Conservation (phyloP, 1,140 invertebrate species). For the Trissolcus basalis region DNA sequence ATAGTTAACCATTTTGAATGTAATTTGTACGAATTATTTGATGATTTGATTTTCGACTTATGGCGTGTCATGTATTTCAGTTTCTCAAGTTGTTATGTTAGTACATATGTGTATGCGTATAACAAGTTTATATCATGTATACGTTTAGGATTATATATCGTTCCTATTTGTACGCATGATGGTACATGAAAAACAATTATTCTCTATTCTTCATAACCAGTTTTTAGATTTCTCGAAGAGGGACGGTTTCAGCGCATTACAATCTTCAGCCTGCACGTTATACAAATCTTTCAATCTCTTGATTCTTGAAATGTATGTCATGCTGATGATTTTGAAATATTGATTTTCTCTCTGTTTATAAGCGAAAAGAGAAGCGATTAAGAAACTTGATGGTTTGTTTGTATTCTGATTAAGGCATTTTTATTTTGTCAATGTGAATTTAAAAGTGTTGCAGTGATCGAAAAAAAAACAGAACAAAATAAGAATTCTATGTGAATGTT, state of each 20-base stretch:
- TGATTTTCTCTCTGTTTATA: too few species aligned
- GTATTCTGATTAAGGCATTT: slow-evolving; percentile 4
- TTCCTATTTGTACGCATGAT: slow-evolving; percentile 21
- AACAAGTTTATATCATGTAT: slow-evolving; percentile 14
- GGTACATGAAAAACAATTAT: slow-evolving; percentile 2
- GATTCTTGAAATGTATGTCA: too few species aligned
- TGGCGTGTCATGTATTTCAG: slow-evolving; percentile 35
- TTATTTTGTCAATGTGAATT: slow-evolving; percentile 22
- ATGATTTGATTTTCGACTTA: slow-evolving; percentile 14
- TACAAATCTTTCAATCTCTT: too few species aligned
- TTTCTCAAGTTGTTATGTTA: slow-evolving; percentile 13
- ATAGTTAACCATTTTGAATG: slow-evolving; percentile 35
- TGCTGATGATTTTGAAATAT: too few species aligned
- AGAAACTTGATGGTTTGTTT: not conserved
- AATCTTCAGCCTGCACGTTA: too few species aligned
- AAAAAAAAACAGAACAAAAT: not conserved
- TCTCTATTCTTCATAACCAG: slow-evolving; percentile 22
- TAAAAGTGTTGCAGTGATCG: slow-evolving; percentile 23
- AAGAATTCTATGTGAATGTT: not conserved
- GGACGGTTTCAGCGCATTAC: slow-evolving; percentile 22
- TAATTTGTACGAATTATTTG: slow-evolving; percentile 33
- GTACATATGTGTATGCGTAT: slow-evolving; percentile 20
- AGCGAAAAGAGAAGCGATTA: too few species aligned
- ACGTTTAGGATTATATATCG: slow-evolving; percentile 5
- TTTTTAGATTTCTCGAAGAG: slow-evolving; percentile 39